Base-by-base conservation (phyloP, 2,888 invertebrate species). In the Tryphoninae sp. region DNA sequence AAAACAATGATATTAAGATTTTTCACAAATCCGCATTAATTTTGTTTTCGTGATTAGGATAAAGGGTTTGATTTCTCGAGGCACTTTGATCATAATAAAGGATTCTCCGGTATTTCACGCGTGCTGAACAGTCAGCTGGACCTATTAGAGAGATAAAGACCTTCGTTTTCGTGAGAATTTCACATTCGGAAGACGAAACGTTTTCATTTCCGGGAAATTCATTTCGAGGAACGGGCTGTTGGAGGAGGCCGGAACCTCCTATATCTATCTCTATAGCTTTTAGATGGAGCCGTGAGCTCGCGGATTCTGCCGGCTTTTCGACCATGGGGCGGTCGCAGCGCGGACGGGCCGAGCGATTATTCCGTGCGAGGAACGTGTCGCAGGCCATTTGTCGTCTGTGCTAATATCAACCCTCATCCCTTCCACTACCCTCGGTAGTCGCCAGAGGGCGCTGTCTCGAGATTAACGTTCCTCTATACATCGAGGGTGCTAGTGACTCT, bases 121-220 rank as follows among this genome's bases (percentile, higher is more conserved):
- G 81, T 85, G 81, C 81, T 84, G 84, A 33, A 33, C 33, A 33
- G 6, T 33, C 33, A 33, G 33, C 2, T 4, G 6, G 33, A 86
- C 86, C 87, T 85, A 86, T 80, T 85, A 67, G 61, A 53, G 55
- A 67, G 73, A 67, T 26, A 62, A 45, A 61, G 62, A 62, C 26
- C 55, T 61, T 49, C 22, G 42, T 11, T 74, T 55, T 78, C 83
- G 84, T 84, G 84, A 84, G 84, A 85, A 83, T 82, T 83, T 82
- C 83, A 80, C 86, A 80, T 87, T 84, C 79, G 81, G 84, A 84
- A 86, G 86, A 87, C 84, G 86, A 86, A 87, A 85, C 81, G 86
- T 75, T 86, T 86, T 87, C 83, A 86, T 86, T 85, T 85, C 83
- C 82, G 78, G 40, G 42, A 42, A 86, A 86, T 86, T 84, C 81